phyloP scores from a whole-genome alignment of 2,888 invertebrate genomes.

The Drosophila tanythrix region DNA sequence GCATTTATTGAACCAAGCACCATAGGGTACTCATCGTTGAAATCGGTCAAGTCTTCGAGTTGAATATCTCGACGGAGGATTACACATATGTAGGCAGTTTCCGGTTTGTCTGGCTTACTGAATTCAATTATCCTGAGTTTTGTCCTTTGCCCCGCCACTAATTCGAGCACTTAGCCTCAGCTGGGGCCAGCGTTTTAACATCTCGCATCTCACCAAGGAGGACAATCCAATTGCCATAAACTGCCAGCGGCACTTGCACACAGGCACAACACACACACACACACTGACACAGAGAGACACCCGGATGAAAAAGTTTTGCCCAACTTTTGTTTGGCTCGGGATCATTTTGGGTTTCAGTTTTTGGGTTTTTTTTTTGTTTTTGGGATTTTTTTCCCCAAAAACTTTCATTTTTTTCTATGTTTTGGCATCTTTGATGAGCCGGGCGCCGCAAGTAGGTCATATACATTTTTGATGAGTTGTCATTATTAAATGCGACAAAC shows the following conservation, averaged over 20 bases:
- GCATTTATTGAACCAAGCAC: not conserved
- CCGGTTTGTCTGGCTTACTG: slow-evolving; percentile 20
- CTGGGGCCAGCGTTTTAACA: slow-evolving; percentile 42
- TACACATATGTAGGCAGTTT: slow-evolving; percentile 7
- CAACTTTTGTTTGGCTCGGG: slow-evolving; percentile 51
- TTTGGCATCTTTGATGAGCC: slow-evolving; percentile 58
- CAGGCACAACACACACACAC: not conserved
- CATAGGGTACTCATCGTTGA: not conserved
- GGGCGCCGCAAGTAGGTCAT: slow-evolving; percentile 78
- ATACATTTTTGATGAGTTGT: slow-evolving; percentile 83
- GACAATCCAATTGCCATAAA: slow-evolving; percentile 67
- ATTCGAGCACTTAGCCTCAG: slow-evolving; percentile 70
- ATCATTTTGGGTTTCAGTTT: slow-evolving; percentile 51
- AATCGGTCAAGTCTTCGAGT: not conserved
- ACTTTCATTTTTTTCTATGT: slow-evolving; percentile 22
- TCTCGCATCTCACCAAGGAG: slow-evolving; percentile 30
- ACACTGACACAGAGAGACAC: slow-evolving; percentile 2
- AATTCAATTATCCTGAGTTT: slow-evolving; percentile 45
- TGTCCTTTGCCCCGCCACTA: slow-evolving; percentile 48
- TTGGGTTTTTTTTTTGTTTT: slow-evolving; percentile 27
- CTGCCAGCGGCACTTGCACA: slow-evolving; percentile 56
- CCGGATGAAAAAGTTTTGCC: slow-evolving; percentile 48
- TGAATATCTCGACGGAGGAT: not conserved
- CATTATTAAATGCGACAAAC: slow-evolving; percentile 77
- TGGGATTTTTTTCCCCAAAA: slow-evolving; percentile 15